Conservation (phyloP, 2,113 vertebrate genomes). For the Corythoichthys haematopterus region DNA sequence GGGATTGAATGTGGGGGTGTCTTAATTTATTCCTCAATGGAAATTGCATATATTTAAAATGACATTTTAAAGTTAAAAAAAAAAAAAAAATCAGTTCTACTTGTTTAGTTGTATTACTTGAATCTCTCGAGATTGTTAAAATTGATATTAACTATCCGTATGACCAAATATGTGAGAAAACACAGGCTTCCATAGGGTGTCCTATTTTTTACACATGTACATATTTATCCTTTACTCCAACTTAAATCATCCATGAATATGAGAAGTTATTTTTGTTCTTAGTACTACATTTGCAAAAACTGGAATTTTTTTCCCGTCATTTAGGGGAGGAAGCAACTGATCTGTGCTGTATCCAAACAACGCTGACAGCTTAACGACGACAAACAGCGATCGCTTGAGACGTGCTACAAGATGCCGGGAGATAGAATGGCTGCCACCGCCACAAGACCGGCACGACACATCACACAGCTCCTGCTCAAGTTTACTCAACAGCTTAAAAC, state of each 20-base stretch:
- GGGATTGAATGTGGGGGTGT: no score
- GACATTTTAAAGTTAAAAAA: no score
- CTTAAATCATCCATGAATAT: neutral
- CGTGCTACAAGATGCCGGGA: neutral
- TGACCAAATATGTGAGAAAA: no score
- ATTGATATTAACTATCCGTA: no score
- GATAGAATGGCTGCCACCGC: slow-evolving; percentile 1
- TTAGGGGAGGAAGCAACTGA: neutral
- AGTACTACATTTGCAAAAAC: neutral
- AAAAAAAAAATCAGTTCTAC: no score
- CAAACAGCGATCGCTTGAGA: slow-evolving; percentile 1
- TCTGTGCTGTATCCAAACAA: neutral
- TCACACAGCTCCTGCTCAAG: neutral
- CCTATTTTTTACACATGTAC: no score
- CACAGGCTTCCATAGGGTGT: no score
- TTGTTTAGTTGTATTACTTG: no score
- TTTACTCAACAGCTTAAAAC: neutral
- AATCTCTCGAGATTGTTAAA: no score
- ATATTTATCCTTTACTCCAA: neutral
- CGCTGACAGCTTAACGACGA: slow-evolving; percentile 1
- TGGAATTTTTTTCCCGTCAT: neutral
- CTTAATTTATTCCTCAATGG: no score
- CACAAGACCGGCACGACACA: neutral
- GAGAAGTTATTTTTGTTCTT: neutral
- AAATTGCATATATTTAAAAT: no score